Evolutionary conservation across 2,888 invertebrate genomes (phyloP), one percentile per base, ranked within the genome.

Genomic region (Steinernema scapterisci): DNA sequence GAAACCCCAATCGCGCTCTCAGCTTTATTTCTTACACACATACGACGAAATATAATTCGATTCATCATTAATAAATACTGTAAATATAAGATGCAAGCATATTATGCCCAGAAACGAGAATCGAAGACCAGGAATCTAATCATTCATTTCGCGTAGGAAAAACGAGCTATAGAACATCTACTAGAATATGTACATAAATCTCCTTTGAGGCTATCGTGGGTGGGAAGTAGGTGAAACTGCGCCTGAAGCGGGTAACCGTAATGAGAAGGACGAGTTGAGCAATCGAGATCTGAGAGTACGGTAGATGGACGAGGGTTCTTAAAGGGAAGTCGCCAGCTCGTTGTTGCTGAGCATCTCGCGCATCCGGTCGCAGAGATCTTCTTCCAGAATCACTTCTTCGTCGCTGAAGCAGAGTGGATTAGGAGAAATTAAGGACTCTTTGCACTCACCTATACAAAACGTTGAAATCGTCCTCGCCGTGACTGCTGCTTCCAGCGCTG

Each of bases 321-420:
- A 63, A 2, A 63, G 31, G 31, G 63, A 31, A 1, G 63, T 31
- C 27, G 31, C 63, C 16, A 27, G 63, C 16, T 63, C 63, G 38
- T 63, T 27, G 63, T 25, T 54, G 16, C 27, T 27, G 63, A 63
- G 63, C 16, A 63, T 27, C 63, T 63, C 63, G 31, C 63, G 63
- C 63, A 63, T 63, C 63, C 63, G 63, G n/a, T 31, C 63, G 63
- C 63, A 63, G 63, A 63, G 63, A 31, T 63, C 63, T n/a, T 63
- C 63, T 25, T 63, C 63, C 27, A 63, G 63, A 16, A 63, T 27
- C 7, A 63, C 13, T 25, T 63, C 63, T 27, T 63, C 63, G 63
- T 63, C 63, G 16, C 63, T 63, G 21, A 52, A 52, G 11, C 21
- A 11, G 23, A 23, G 5, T 21, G 1, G 19, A 23, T 52, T 23